Percentiles rank a stretch among this genome's conserved stretches.
These are phyloP conservation scores for Mormyrus iriodes DNA, from an alignment of 2,113 vertebrate genomes.

Conservation along the genomic window DNA sequence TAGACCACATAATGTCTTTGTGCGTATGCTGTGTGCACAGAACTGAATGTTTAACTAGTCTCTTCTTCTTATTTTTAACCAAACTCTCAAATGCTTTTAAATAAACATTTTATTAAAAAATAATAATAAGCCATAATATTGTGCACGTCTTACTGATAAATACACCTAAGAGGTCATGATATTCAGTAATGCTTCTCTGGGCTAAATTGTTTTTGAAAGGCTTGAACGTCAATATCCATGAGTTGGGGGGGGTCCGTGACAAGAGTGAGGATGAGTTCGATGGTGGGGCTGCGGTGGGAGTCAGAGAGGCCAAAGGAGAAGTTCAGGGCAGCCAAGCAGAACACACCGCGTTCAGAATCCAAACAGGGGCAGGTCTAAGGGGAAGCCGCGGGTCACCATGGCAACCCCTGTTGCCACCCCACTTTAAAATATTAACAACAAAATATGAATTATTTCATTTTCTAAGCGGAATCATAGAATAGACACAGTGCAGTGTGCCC, in stretches of 20 bases:
- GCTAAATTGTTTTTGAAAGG: background rate
- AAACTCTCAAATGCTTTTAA: background rate
- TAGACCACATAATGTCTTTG: background rate
- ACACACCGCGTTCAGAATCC: background rate
- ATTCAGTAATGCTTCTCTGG: background rate
- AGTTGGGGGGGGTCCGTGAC: constrained; percentile 1
- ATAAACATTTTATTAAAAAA: background rate
- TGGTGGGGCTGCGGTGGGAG: background rate
- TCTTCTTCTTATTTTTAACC: background rate
- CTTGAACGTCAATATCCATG: background rate
- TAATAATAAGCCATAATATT: background rate
- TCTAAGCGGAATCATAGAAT: background rate
- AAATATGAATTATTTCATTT: background rate
- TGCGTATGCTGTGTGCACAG: background rate
- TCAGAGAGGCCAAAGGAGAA: background rate
- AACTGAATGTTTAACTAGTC: background rate
- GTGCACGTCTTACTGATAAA: background rate
- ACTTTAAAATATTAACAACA: background rate
- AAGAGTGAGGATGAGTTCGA: background rate
- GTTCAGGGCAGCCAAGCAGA: background rate
- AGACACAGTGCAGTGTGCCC: background rate
- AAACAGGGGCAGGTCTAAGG: background rate
- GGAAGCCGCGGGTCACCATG: background rate
- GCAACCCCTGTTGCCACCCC: background rate
- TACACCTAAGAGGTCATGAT: background rate